Percentiles rank a stretch among this genome's conserved stretches.
These are phyloP conservation scores for Amniataba percoides DNA, from an alignment of 2,797 vertebrate genomes.

Conservation along the genomic window DNA sequence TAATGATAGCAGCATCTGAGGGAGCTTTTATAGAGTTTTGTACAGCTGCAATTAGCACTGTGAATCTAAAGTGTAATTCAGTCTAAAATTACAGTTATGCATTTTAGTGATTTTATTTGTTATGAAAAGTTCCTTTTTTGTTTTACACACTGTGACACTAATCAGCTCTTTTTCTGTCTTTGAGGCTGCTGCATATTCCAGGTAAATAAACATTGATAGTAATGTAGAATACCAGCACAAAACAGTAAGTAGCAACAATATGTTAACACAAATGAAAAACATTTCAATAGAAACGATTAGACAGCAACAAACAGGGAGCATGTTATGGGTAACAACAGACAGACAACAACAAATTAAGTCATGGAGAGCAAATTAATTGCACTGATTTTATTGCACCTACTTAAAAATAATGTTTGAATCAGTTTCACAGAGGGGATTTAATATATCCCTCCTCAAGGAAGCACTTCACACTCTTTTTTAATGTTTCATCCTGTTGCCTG, in stretches of 20 bases:
- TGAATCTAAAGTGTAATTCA: neutral
- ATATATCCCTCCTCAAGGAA: neutral
- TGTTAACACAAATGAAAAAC: neutral
- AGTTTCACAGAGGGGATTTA: neutral
- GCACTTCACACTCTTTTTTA: neutral
- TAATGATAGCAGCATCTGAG: neutral
- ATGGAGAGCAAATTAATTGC: neutral
- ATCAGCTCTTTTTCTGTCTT: neutral
- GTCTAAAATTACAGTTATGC: neutral
- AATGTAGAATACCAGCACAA: neutral
- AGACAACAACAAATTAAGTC: neutral
- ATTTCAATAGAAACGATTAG: neutral
- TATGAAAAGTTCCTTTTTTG: neutral
- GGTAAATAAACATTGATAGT: neutral
- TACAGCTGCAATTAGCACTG: too few species aligned
- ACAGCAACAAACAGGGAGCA: neutral
- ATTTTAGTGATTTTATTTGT: neutral
- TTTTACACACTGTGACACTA: neutral
- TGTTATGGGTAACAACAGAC: neutral
- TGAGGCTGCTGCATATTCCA: neutral
- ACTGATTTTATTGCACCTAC: neutral
- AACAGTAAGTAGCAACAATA: neutral
- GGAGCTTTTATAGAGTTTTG: neutral
- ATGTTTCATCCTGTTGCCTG: neutral
- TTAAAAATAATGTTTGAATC: neutral